phyloP scores from a whole-genome alignment of 1,140 invertebrate genomes.

The Penaeus vannamei region DNA sequence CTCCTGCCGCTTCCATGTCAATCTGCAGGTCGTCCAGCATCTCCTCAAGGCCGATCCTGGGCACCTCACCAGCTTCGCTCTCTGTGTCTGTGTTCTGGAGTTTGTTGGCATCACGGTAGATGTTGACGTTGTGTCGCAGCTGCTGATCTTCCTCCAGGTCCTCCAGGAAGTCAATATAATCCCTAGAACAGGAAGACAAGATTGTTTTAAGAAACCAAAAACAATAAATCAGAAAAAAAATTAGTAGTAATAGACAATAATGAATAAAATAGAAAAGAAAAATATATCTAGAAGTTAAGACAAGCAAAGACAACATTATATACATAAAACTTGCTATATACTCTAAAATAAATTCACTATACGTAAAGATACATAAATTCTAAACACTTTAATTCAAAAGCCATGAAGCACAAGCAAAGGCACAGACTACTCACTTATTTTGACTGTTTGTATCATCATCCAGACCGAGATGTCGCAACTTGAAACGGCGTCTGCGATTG shows the following conservation, averaged over 20 bases:
- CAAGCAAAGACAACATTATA: neutral
- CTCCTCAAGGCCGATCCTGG: conserved; percentile 92
- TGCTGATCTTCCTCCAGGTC: conserved; percentile 96
- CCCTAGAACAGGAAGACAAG: conserved; percentile 76
- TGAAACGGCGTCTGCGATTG: conserved; percentile 89
- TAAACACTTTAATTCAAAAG: neutral
- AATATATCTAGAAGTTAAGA: neutral
- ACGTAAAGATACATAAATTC: neutral
- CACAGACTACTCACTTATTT: conserved; percentile 76
- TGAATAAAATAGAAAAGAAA: neutral
- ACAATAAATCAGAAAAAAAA: neutral
- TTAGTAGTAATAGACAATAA: neutral
- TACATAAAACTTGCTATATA: too few species aligned
- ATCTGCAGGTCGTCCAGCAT: conserved; percentile 97
- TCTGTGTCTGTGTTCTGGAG: conserved; percentile 76
- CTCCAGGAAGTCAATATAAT: conserved; percentile 96
- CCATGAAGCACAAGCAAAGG: neutral
- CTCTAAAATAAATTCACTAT: too few species aligned
- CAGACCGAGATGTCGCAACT: conserved; percentile 86
- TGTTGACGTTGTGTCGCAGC: conserved; percentile 92
- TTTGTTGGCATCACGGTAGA: conserved; percentile 85
- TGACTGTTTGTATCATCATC: conserved; percentile 80
- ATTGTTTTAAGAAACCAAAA: neutral
- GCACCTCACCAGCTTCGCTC: conserved; percentile 81
- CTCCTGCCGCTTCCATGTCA: conserved; percentile 76